These are phyloP conservation scores for Rhynchophorus ferrugineus DNA, from an alignment of 1,140 invertebrate genomes.

Conservation along the genomic window DNA sequence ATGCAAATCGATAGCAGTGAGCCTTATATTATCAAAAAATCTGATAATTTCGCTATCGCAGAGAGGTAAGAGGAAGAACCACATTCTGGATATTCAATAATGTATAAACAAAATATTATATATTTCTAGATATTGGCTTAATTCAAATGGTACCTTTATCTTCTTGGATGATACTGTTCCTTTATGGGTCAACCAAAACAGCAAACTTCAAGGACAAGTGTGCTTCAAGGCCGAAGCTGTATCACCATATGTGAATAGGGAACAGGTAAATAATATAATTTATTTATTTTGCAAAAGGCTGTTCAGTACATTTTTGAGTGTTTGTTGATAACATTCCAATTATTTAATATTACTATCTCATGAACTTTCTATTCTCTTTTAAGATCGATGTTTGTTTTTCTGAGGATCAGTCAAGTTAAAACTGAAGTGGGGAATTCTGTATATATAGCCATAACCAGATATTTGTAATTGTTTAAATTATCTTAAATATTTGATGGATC, in stretches of 20 bases:
- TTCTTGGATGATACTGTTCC: constrained; percentile 55
- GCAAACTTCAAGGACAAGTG: constrained; percentile 43
- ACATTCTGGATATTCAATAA: too few species aligned
- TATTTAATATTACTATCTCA: too few species aligned
- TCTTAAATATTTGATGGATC: too few species aligned
- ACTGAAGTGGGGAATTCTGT: too few species aligned
- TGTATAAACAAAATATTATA: too few species aligned
- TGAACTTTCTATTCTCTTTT: too few species aligned
- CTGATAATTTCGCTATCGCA: constrained; percentile 54
- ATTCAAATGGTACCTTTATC: constrained; percentile 57
- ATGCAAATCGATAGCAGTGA: constrained; percentile 46
- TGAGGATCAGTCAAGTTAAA: too few species aligned
- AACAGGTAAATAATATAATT: constrained; percentile 35
- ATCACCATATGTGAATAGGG: constrained; percentile 21
- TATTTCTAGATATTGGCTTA: constrained; percentile 59
- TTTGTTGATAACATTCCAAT: too few species aligned
- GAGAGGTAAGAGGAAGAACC: constrained; percentile 69
- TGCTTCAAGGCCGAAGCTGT: constrained; percentile 27
- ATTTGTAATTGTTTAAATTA: too few species aligned
- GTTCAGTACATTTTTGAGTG: too few species aligned
- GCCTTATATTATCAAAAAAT: constrained; percentile 51
- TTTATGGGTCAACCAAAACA: constrained; percentile 66
- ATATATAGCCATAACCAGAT: too few species aligned
- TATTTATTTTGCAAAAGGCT: constrained; percentile 39
- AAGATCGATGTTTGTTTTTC: too few species aligned